These are phyloP conservation scores for Orestias chungarensis DNA, from an alignment of 2,797 vertebrate species.

Conservation along the genomic window DNA sequence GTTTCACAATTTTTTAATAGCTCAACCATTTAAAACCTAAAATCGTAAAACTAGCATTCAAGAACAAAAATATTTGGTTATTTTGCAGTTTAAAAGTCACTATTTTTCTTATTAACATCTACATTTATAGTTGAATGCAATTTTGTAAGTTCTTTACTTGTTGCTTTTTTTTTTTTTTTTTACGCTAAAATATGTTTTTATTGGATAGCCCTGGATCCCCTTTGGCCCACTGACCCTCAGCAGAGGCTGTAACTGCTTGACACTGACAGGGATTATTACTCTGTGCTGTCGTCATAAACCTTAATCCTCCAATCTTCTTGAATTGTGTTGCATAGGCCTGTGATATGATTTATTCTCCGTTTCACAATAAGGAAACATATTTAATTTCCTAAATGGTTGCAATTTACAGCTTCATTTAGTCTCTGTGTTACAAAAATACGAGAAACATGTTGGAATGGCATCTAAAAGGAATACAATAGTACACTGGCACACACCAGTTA, in stretches of 20 bases:
- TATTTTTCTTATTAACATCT: neutral
- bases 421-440: neutral
- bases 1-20: neutral
- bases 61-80: neutral
- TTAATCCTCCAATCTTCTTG: conserved; percentile 16
- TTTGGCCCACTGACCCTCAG: neutral
- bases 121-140: neutral
- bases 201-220: neutral
- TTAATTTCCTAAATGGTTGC: neutral
- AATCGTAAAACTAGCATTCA: neutral
- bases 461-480: neutral
- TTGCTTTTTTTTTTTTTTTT: neutral
- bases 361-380: neutral
- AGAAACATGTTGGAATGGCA: too few species aligned
- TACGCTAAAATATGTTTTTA: neutral
- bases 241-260: neutral
- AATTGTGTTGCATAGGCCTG: conserved; percentile 3
- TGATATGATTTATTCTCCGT: neutral
- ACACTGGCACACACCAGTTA: neutral
- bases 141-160: neutral
- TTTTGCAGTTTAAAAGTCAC: neutral
- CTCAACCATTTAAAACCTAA: neutral
- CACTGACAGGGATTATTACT: conserved; percentile 18
- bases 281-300: conserved; percentile 6
- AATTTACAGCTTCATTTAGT: neutral